phyloP scores from a whole-genome alignment of 1,140 invertebrate genomes.

The Onthophagus taurus region DNA sequence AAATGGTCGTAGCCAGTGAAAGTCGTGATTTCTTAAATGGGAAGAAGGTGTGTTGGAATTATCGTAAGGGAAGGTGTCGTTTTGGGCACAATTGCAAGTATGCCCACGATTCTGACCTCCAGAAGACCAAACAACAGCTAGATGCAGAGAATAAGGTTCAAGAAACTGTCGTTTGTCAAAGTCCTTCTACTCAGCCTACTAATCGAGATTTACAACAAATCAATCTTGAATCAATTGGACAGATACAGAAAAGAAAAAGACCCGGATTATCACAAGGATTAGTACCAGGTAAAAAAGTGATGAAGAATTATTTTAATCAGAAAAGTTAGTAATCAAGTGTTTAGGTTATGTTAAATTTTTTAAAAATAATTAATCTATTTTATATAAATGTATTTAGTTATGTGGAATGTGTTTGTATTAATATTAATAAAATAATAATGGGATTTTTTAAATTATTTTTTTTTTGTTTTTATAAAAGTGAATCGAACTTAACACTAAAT shows the following conservation, averaged over 20 bases:
- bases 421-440: conserved; percentile 5
- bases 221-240: conserved; percentile 41
- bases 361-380: conserved; percentile 2
- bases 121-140: conserved; percentile 46
- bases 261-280: conserved; percentile 69
- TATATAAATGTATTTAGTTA: not conserved
- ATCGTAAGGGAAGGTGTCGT: conserved; percentile 78
- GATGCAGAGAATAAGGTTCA: conserved; percentile 45
- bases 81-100: conserved; percentile 89
- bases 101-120: conserved; percentile 81
- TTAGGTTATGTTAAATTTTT: conserved; percentile 2
- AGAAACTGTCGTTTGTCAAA: conserved; percentile 42
- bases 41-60: conserved; percentile 89
- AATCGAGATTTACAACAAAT: conserved; percentile 35
- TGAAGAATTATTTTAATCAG: conserved; percentile 55
- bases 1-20: conserved; percentile 72
- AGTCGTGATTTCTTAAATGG: conserved; percentile 71
- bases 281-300: conserved; percentile 74
- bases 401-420: conserved; percentile 3
- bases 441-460: not conserved
- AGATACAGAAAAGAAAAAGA: conserved; percentile 61
- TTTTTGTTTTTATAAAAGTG: not conserved
- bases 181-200: conserved; percentile 29
- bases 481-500: too few species aligned
- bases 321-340: conserved; percentile 16